A percentile compares a stretch with the other conserved stretches of the same genome.
These are phyloP conservation scores for Pachypanchax playfairii DNA, from an alignment of 2,113 vertebrate species.

Conservation along the genomic window DNA sequence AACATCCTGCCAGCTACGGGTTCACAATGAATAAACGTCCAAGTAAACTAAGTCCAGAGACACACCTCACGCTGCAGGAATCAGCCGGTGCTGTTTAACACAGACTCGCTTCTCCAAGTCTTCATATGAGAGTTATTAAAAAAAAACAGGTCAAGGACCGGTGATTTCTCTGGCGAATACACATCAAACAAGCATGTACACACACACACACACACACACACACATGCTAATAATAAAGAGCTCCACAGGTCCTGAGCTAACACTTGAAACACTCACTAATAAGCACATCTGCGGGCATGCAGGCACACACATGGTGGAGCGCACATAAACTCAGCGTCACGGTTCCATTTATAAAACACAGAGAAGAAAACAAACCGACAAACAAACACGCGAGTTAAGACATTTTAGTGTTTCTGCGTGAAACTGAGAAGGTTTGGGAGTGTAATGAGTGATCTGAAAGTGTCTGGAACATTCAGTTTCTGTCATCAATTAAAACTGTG, in stretches of 20 bases:
- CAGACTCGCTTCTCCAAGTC: conserved; percentile 46
- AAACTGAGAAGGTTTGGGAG: no score
- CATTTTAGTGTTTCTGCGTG: conserved; percentile 45
- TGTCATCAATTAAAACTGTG: conserved; percentile 70
- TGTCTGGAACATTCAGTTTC: conserved; percentile 38
- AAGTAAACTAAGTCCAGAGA: conserved; percentile 46
- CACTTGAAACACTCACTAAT: conserved; percentile 73
- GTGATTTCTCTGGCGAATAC: conserved; percentile 55
- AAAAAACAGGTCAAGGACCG: conserved; percentile 63
- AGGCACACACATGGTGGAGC: conserved; percentile 50
- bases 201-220: conserved; percentile 55
- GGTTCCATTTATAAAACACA: conserved; percentile 29
- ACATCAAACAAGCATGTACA: conserved; percentile 66
- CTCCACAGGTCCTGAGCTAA: conserved; percentile 67
- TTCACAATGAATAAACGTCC: conserved; percentile 49
- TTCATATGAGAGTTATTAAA: conserved; percentile 58
- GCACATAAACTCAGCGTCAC: conserved; percentile 55
- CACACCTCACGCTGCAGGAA: conserved; percentile 57
- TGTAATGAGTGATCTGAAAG: no score
- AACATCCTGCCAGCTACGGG: conserved; percentile 36
- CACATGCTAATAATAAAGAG: conserved; percentile 77
- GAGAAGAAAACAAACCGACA: conserved; percentile 45
- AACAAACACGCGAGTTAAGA: conserved; percentile 48
- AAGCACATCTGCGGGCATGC: conserved; percentile 61
- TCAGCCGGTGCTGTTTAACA: conserved; percentile 32